Evolutionary conservation across 2,113 vertebrate species (phyloP).

Genomic region (Xiphophorus hellerii): DNA sequence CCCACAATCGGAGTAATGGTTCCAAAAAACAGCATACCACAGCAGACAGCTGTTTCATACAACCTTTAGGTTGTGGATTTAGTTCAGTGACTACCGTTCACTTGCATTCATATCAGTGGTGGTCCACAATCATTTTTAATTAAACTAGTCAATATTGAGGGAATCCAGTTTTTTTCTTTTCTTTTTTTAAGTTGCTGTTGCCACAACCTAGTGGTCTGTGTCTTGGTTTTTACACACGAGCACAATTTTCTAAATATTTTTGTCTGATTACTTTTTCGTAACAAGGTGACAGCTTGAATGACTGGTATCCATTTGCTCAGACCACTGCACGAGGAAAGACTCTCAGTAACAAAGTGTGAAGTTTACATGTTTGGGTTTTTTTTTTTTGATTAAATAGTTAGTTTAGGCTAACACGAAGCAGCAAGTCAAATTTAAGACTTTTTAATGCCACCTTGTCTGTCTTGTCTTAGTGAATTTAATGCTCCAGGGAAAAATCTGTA

Average conservation of each 20-base stretch:
- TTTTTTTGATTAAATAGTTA: not conserved
- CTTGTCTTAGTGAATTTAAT: too few relatives aligned
- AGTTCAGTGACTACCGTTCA: conserved; percentile 42
- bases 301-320: conserved; percentile 25
- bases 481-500: too few relatives aligned
- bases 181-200: not conserved
- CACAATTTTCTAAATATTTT: conserved; percentile 27
- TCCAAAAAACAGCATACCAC: conserved; percentile 35
- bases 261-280: conserved; percentile 33
- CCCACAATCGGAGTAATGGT: conserved; percentile 75
- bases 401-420: too few relatives aligned
- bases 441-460: too few relatives aligned
- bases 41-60: conserved; percentile 50
- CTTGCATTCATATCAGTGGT: conserved; percentile 40
- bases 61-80: conserved; percentile 54
- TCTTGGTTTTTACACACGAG: conserved; percentile 9
- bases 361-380: not conserved
- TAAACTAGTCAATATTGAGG: conserved; percentile 32
- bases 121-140: conserved; percentile 46
- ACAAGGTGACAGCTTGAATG: conserved; percentile 13
- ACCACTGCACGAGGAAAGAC: conserved; percentile 14
- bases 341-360: not conserved
- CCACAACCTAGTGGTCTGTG: conserved; percentile 15
- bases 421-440: too few relatives aligned
- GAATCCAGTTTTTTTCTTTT: conserved; percentile 17